Evolutionary conservation across 2,888 invertebrate genomes (phyloP).

Genomic region (Rhamphomyia laevipes): DNA sequence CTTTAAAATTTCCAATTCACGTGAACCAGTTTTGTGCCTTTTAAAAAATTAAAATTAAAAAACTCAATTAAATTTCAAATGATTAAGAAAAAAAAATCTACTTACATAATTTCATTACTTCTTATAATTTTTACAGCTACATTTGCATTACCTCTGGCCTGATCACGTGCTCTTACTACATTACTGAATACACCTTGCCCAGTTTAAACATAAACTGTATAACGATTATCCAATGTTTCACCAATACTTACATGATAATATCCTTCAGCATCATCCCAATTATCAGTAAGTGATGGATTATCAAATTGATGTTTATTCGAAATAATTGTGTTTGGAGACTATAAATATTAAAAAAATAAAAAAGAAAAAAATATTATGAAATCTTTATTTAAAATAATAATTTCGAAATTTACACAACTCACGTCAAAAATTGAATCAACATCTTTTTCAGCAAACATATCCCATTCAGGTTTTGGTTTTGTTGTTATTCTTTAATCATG

Average conservation of each 20-base stretch:
- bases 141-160: constrained; percentile 71
- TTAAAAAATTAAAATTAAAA: constrained; percentile 22
- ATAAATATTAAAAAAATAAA: constrained; percentile 17
- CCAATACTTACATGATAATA: constrained; percentile 96
- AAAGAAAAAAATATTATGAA: neutral
- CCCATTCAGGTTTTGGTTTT: constrained; percentile 51
- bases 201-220: constrained; percentile 93
- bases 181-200: constrained; percentile 99
- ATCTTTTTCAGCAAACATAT: constrained; percentile 87
- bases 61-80: neutral
- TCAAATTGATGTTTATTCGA: constrained; percentile 48
- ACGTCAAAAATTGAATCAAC: constrained; percentile 63
- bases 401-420: constrained; percentile 30
- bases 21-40: constrained; percentile 97
- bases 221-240: constrained; percentile 81
- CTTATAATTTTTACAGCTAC: constrained; percentile 98
- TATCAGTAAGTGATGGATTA: constrained; percentile 89
- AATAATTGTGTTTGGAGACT: constrained; percentile 56
- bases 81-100: constrained; percentile 10
- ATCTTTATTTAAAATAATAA: neutral
- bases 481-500: neutral
- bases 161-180: constrained; percentile 88
- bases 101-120: constrained; percentile 94
- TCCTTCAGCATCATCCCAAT: constrained; percentile 99
- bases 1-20: constrained; percentile 89